phyloP scores from a whole-genome alignment of 2,888 invertebrate species.

The Gastracanthus pulcherrimus region DNA sequence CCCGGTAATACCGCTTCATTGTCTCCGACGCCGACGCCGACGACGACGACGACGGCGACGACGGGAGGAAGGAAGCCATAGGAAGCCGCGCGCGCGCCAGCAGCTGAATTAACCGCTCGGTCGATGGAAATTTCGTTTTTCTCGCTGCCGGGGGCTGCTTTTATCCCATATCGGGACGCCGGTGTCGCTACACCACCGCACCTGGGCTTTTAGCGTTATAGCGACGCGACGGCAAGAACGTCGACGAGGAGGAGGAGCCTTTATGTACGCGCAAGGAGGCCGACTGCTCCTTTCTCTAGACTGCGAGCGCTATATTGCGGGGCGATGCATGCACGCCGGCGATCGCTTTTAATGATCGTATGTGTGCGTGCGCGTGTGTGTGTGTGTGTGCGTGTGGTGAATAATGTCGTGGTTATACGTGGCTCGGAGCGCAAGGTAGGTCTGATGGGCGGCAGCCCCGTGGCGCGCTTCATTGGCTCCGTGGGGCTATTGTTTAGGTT shows the following conservation, averaged over 20 bases:
- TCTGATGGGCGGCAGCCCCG: background rate
- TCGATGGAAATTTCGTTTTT: slow-evolving; percentile 65
- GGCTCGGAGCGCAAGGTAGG: background rate
- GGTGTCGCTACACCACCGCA: slow-evolving; percentile 15
- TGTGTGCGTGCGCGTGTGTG: too few species aligned
- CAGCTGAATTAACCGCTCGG: slow-evolving; percentile 43
- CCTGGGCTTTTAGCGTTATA: slow-evolving; percentile 55
- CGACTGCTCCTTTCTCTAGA: background rate
- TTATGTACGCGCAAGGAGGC: slow-evolving; percentile 25
- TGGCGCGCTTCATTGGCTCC: slow-evolving; percentile 2
- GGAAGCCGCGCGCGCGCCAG: background rate
- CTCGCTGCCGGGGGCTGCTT: slow-evolving; percentile 54
- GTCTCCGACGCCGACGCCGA: background rate
- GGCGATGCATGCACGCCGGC: background rate
- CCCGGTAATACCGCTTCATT: background rate
- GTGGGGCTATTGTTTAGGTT: background rate
- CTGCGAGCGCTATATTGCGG: slow-evolving; percentile 14
- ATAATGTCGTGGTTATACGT: background rate
- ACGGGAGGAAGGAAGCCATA: slow-evolving; percentile 10
- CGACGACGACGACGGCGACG: slow-evolving; percentile 40
- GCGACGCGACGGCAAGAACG: slow-evolving; percentile 47
- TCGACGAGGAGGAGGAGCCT: slow-evolving; percentile 3
- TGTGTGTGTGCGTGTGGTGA: slow-evolving; percentile 1
- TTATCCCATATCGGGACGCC: slow-evolving; percentile 52
- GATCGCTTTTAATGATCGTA: slow-evolving; percentile 48